phyloP scores from a whole-genome alignment of 2,797 vertebrate genomes.

The Aldrovandia affinis region DNA sequence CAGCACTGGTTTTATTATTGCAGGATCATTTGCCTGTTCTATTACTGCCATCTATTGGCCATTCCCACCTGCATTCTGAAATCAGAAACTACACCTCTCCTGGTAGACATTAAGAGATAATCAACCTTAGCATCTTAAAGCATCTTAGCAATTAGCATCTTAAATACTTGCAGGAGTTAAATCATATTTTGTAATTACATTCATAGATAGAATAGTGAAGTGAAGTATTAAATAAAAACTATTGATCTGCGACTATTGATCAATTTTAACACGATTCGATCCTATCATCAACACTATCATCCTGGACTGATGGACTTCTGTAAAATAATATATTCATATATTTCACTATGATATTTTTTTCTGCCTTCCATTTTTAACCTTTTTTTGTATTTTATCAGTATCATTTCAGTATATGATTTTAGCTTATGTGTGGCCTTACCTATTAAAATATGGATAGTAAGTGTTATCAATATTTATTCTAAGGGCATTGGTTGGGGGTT shows the following conservation, averaged over 20 bases:
- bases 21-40: background rate
- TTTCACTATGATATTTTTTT: background rate
- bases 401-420: background rate
- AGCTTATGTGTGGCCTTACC: too few species aligned
- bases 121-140: too few species aligned
- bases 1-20: background rate
- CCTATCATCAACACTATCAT: too few species aligned
- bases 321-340: background rate
- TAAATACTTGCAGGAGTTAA: background rate
- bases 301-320: background rate
- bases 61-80: background rate
- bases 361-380: background rate
- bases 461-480: background rate
- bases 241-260: too few species aligned
- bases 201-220: too few species aligned
- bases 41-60: constrained; percentile 10
- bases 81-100: background rate
- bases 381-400: background rate
- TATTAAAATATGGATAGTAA: background rate
- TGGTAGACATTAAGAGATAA: background rate
- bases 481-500: background rate
- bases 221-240: too few species aligned
- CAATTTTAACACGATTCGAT: too few species aligned
- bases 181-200: background rate
- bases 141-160: background rate